Evolutionary conservation across 2,797 vertebrate species (phyloP).

Genomic region (Hemibagrus guttatus): DNA sequence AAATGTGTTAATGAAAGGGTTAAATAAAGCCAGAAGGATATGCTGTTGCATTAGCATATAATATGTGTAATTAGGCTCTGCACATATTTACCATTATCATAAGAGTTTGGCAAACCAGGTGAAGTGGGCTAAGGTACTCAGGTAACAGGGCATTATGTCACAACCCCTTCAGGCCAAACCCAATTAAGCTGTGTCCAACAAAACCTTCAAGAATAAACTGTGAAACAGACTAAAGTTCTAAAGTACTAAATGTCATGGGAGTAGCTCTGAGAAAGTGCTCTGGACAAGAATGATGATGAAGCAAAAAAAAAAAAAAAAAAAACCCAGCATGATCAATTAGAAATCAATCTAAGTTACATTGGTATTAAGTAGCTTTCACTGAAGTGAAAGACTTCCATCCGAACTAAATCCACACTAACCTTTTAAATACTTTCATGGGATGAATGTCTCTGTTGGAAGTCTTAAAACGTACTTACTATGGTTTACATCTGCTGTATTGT

Average conservation of each 20-base stretch:
- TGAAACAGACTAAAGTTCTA: slow-evolving; percentile 1
- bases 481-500: neutral
- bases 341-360: neutral
- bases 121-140: slow-evolving; percentile 3
- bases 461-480: neutral
- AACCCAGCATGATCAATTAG: neutral
- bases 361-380: neutral
- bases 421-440: neutral
- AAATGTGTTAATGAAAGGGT: neutral
- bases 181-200: slow-evolving; percentile 4
- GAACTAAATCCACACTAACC: neutral
- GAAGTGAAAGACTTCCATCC: neutral
- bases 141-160: slow-evolving; percentile 35
- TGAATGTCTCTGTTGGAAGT: neutral
- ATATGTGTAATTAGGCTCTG: neutral
- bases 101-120: neutral
- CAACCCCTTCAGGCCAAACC: slow-evolving; percentile 14
- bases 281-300: slow-evolving; percentile 8
- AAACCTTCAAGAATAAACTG: slow-evolving; percentile 11
- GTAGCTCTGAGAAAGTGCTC: neutral
- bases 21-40: neutral
- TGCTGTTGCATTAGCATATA: neutral
- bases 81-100: neutral
- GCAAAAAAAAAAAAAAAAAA: neutral
- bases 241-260: neutral